phyloP scores from a whole-genome alignment of 1,140 invertebrate species.

The Neodiprion fabricii region DNA sequence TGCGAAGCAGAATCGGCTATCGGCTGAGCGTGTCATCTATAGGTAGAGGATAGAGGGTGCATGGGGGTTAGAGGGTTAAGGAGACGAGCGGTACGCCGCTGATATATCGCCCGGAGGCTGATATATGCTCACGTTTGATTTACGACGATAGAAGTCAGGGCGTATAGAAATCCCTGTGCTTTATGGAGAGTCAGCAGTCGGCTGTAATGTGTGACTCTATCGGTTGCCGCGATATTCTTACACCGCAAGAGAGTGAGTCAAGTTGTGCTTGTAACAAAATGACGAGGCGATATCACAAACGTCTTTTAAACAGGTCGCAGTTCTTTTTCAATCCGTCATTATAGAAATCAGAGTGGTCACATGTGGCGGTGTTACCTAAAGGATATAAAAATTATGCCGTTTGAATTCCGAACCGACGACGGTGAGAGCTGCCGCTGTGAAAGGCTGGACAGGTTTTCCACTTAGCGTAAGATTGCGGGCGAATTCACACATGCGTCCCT shows the following conservation, averaged over 20 bases:
- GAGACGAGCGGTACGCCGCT: neutral
- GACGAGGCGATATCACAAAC: neutral
- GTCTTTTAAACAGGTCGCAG: neutral
- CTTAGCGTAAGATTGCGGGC: slow-evolving; percentile 2
- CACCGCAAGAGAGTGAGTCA: neutral
- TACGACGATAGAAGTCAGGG: neutral
- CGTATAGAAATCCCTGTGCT: neutral
- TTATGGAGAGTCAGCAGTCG: neutral
- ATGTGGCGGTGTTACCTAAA: too few relatives aligned
- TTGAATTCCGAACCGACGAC: too few relatives aligned
- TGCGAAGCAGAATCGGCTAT: too few relatives aligned
- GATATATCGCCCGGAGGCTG: neutral
- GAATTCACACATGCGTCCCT: slow-evolving; percentile 2
- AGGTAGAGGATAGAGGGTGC: too few relatives aligned
- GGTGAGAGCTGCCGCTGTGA: neutral
- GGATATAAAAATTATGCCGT: too few relatives aligned
- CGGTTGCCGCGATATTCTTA: neutral
- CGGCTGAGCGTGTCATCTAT: too few relatives aligned
- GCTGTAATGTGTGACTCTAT: neutral
- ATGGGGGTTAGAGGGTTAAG: neutral
- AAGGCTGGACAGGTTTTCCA: neutral
- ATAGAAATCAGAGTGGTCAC: too few relatives aligned
- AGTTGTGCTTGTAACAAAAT: too few relatives aligned
- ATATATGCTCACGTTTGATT: slow-evolving; percentile 3
- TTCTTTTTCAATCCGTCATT: too few relatives aligned